These are phyloP conservation scores for Galbula dea DNA, from an alignment of 2,113 vertebrate genomes.

Conservation along the genomic window DNA sequence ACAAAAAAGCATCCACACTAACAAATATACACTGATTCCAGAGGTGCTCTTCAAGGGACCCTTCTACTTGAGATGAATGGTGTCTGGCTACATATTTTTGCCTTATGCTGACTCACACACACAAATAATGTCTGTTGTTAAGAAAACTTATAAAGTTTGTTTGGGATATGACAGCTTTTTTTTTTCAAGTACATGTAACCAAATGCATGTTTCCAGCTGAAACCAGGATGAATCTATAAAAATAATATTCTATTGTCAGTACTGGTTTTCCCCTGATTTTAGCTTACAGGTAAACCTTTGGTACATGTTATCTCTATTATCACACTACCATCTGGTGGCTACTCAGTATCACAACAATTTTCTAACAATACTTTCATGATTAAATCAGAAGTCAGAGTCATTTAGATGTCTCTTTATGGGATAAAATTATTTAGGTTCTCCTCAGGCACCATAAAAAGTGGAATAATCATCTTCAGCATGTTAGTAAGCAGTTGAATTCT, in stretches of 20 bases:
- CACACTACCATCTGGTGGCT: background rate
- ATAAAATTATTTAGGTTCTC: background rate
- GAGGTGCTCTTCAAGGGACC: background rate
- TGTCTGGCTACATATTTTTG: background rate
- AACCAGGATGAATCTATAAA: background rate
- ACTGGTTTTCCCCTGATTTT: background rate
- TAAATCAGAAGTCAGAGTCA: background rate
- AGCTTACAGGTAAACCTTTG: background rate
- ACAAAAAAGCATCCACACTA: background rate
- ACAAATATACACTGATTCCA: accelerated
- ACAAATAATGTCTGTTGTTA: background rate
- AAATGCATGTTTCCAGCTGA: background rate
- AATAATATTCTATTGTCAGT: background rate
- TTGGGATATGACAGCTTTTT: background rate
- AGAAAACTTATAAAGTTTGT: background rate
- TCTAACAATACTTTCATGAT: background rate
- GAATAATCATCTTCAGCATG: background rate
- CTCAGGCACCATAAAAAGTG: background rate
- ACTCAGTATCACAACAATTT: background rate
- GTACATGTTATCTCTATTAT: background rate
- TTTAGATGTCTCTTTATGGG: background rate
- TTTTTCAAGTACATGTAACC: background rate
- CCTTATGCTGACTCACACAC: background rate
- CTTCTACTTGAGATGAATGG: background rate
- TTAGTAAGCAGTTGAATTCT: background rate